Percentiles rank a stretch among this genome's conserved stretches.
phyloP scores from a whole-genome alignment of 2,888 invertebrate genomes.

The Latheticus oryzae region DNA sequence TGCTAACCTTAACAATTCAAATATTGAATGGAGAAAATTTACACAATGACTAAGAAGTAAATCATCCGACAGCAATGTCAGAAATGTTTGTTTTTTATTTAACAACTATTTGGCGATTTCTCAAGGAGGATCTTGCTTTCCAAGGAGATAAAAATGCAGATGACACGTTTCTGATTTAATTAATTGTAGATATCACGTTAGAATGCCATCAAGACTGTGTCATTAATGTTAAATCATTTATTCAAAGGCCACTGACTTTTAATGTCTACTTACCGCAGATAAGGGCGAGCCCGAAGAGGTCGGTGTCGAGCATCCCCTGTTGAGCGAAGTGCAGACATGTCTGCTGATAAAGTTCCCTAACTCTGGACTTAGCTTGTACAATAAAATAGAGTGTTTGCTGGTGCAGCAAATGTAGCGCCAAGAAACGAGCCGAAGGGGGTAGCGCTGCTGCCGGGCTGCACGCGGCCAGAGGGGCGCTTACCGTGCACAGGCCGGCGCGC shows the following conservation, averaged over 20 bases:
- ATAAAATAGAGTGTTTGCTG: slow-evolving; percentile 70
- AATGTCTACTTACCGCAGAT: slow-evolving; percentile 87
- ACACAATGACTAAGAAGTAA: slow-evolving; percentile 15
- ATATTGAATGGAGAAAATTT: slow-evolving; percentile 11
- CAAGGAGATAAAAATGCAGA: too few relatives aligned
- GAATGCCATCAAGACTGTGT: not conserved
- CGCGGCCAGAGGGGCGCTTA: slow-evolving; percentile 84
- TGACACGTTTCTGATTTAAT: too few relatives aligned
- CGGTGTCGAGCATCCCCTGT: slow-evolving; percentile 85
- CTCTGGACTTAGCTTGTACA: slow-evolving; percentile 84
- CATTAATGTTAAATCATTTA: not conserved
- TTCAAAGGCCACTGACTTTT: too few relatives aligned
- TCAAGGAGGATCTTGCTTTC: too few relatives aligned
- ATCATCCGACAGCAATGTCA: too few relatives aligned
- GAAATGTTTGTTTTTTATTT: too few relatives aligned
- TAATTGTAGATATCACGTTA: slow-evolving; percentile 3
- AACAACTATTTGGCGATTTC: not conserved
- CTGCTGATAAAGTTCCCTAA: slow-evolving; percentile 84
- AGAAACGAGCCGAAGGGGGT: slow-evolving; percentile 74
- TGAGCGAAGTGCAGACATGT: slow-evolving; percentile 84
- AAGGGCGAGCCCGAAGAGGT: slow-evolving; percentile 87
- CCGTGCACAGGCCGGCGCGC: slow-evolving; percentile 80
- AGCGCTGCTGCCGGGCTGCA: slow-evolving; percentile 73
- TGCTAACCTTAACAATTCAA: slow-evolving; percentile 18
- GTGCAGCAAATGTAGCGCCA: slow-evolving; percentile 75